Evolutionary conservation across 2,888 invertebrate species (phyloP).

Genomic region (Ditula angustiorana): DNA sequence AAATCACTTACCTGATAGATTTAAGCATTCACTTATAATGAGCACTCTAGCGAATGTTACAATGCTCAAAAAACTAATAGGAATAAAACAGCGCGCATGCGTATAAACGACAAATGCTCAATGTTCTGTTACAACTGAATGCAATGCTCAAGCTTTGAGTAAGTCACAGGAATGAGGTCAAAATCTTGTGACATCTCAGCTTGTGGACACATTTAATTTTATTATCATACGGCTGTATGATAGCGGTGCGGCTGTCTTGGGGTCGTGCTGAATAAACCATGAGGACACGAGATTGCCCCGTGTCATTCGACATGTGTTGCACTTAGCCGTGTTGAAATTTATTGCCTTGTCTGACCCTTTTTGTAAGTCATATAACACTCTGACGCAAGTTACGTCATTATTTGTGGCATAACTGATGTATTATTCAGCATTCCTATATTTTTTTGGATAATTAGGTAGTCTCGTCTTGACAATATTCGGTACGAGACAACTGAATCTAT

Average conservation of each 20-base stretch:
- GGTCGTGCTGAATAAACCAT: slow-evolving; percentile 31
- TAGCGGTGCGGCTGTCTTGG: not conserved
- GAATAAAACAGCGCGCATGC: no score
- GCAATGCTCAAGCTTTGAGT: no score
- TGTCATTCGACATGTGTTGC: slow-evolving; percentile 23
- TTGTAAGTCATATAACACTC: slow-evolving; percentile 11
- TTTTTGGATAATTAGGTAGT: not conserved
- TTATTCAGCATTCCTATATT: slow-evolving; percentile 5
- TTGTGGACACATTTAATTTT: no score
- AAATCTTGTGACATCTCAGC: no score
- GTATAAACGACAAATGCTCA: no score
- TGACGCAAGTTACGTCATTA: slow-evolving; percentile 2
- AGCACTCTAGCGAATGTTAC: no score
- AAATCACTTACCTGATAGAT: no score
- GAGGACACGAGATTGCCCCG: slow-evolving; percentile 7
- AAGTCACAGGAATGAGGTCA: no score
- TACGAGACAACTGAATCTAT: not conserved
- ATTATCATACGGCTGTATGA: not conserved
- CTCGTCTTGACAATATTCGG: not conserved
- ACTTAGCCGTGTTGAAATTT: slow-evolving; percentile 18
- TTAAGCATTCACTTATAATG: no score
- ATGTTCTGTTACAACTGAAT: no score
- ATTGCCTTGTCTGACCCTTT: slow-evolving; percentile 14
- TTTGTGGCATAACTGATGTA: not conserved
- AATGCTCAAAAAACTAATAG: no score